Conservation (phyloP, 2,113 vertebrate genomes). For the Eonycteris spelaea region DNA sequence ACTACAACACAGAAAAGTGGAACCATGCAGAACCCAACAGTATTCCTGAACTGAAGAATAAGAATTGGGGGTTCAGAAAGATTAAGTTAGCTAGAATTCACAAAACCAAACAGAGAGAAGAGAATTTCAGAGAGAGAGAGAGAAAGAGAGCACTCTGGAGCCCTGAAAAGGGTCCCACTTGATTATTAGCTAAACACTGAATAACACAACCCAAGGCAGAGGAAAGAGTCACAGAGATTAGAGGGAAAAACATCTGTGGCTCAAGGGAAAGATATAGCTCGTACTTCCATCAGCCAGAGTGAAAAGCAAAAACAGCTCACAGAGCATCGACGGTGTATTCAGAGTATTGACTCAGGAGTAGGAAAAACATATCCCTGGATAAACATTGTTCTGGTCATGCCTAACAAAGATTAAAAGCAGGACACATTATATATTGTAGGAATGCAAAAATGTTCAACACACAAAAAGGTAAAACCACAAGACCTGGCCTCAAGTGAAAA, state of each 20-base stretch:
- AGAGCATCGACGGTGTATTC: background rate
- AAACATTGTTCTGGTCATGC: background rate
- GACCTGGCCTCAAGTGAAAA: background rate
- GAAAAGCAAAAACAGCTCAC: background rate
- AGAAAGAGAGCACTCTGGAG: background rate
- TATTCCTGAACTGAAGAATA: background rate
- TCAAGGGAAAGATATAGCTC: background rate
- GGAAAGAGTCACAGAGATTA: background rate
- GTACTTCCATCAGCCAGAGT: background rate
- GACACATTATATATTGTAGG: background rate
- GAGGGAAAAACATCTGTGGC: background rate
- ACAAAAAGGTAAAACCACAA: background rate
- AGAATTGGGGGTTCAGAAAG: background rate
- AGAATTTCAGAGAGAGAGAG: background rate
- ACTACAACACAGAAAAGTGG: background rate
- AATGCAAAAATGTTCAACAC: background rate
- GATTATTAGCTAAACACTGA: background rate
- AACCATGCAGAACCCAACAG: background rate
- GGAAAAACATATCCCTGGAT: background rate
- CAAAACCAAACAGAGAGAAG: background rate
- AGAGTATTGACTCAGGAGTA: background rate
- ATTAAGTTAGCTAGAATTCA: background rate
- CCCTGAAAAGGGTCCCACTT: background rate
- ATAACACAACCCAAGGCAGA: background rate
- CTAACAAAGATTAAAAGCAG: background rate